Evolutionary conservation across 2,888 invertebrate species (phyloP).

Genomic region (Cerceris rybyensis): DNA sequence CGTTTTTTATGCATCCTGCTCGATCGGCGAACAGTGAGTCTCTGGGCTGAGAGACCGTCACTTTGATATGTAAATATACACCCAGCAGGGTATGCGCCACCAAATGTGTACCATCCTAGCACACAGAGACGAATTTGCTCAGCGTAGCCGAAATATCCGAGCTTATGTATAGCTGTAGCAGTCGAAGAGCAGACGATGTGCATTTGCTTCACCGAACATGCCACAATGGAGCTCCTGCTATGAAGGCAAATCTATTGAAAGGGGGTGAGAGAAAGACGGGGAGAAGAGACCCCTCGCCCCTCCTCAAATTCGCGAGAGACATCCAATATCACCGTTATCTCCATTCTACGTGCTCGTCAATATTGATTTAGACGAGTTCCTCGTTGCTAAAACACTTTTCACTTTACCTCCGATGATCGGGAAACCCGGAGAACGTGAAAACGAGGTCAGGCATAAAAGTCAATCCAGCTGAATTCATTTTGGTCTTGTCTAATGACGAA

Average conservation of each 20-base stretch:
- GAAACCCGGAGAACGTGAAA: neutral
- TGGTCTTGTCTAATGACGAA: no score
- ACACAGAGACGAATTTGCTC: slow-evolving; percentile 29
- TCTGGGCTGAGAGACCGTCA: slow-evolving; percentile 64
- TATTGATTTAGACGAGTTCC: slow-evolving; percentile 75
- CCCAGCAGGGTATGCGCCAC: slow-evolving; percentile 70
- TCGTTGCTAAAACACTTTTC: slow-evolving; percentile 41
- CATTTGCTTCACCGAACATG: slow-evolving; percentile 80
- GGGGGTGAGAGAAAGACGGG: slow-evolving; percentile 24
- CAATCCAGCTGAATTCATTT: neutral
- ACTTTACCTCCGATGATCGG: slow-evolving; percentile 3
- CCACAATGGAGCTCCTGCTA: slow-evolving; percentile 78
- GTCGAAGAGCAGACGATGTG: slow-evolving; percentile 70
- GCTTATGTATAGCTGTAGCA: slow-evolving; percentile 54
- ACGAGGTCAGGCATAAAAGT: neutral
- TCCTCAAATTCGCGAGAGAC: slow-evolving; percentile 69
- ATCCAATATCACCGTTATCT: slow-evolving; percentile 80
- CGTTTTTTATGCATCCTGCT: neutral
- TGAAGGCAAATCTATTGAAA: slow-evolving; percentile 68
- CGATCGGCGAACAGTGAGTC: neutral
- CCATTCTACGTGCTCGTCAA: slow-evolving; percentile 74
- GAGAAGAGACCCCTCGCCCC: slow-evolving; percentile 35
- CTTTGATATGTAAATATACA: slow-evolving; percentile 82
- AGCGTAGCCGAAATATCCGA: slow-evolving; percentile 41
- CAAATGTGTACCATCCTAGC: slow-evolving; percentile 50